Evolutionary conservation across 2,888 invertebrate species (phyloP), one percentile per base, ranked within the genome.

Genomic region (Cheiracanthium punctorium): DNA sequence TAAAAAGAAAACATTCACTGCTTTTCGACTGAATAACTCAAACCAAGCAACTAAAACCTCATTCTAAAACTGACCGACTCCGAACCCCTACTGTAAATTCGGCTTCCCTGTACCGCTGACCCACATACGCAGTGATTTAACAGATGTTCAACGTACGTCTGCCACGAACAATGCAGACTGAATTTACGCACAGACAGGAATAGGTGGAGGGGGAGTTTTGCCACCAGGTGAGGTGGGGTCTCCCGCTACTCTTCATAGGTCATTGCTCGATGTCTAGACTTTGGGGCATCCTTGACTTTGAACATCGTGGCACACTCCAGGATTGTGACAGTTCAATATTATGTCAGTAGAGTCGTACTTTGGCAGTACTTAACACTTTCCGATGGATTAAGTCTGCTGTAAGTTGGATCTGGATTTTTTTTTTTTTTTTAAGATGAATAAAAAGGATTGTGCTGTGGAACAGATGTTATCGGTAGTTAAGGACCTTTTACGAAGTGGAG

Each of bases 181-280:
- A 58, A 58, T 58, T 58, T 37, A 37, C 37, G 10, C 37, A 37
- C 24, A 58, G 24, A 20, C 58, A 20, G 58, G 58, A 24, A 58
- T 58, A 58, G 58, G 58, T 7, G 58, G 58, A 58, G 58, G 58
- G 58, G 58, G 58, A 58, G 58, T 58, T n/a, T n/a, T 58, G 4
- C 58, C 24, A 24, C 58, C 58, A 58, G 58, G 58, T 58, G 58
- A 58, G 58, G 58, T 58, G 58, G 24, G 58, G 24, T 5, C 17
- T 48, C 58, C 58, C 58, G 20, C 17, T n/a, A n/a, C 58, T 58
- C 58, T 24, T 24, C 24, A 24, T 24, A 58, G 58, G 58, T 58
- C 58, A 24, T 58, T 58, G 58, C 58, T 24, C 58, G n/a, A n/a
- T n/a, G n/a, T n/a, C n/a, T n/a, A n/a, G 8, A 58, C 58, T 24